Percentiles rank a stretch among this genome's conserved stretches.
Conservation (phyloP, 2,888 invertebrate species). For the Troides helena region DNA sequence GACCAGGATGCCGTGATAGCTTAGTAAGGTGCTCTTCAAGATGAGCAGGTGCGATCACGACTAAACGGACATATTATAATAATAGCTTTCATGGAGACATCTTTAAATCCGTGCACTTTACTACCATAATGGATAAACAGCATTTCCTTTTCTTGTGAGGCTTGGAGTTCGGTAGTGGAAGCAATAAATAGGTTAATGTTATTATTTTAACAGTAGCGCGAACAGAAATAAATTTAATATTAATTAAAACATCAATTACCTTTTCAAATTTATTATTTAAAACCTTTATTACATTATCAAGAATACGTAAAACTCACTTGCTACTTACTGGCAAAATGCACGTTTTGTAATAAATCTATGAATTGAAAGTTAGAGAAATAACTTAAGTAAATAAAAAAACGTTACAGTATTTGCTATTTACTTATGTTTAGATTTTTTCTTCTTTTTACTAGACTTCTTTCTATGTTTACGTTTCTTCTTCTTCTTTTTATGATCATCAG, state of each 20-base stretch:
- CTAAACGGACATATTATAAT: too few species aligned
- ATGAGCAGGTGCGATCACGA: too few species aligned
- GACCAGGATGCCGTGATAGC: too few species aligned
- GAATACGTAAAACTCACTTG: constrained; percentile 18
- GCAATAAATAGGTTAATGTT: too few species aligned
- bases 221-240: not conserved
- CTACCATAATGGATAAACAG: too few species aligned
- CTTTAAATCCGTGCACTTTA: too few species aligned
- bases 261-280: constrained; percentile 22
- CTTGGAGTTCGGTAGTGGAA: too few species aligned
- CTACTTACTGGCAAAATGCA: constrained; percentile 23
- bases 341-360: constrained; percentile 12
- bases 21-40: too few species aligned
- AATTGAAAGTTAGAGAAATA: constrained; percentile 39
- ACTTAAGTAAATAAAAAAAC: constrained; percentile 33
- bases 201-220: too few species aligned
- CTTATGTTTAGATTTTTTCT: constrained; percentile 83
- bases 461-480: constrained; percentile 85
- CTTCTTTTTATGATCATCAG: constrained; percentile 83
- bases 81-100: too few species aligned
- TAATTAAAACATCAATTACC: constrained; percentile 9
- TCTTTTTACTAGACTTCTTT: constrained; percentile 85
- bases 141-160: too few species aligned
- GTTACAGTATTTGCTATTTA: constrained; percentile 39
- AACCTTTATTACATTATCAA: constrained; percentile 22